Evolutionary conservation across 2,888 invertebrate species (phyloP).

Genomic region (Abrostola triplasia): DNA sequence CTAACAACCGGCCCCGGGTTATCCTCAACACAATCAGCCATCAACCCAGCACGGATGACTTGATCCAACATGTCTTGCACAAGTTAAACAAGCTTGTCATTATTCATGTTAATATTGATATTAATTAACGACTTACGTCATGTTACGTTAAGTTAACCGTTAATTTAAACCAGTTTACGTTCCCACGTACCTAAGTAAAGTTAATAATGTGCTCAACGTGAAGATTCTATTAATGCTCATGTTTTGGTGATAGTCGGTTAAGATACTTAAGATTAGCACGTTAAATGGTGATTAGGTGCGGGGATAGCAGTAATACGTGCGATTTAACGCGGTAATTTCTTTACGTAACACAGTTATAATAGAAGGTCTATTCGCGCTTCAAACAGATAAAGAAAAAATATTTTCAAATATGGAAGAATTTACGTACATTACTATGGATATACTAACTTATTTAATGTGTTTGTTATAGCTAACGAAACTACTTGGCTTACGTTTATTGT

Average conservation of each 20-base stretch:
- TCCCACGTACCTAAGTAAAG: conserved; percentile 52
- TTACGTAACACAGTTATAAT: background rate
- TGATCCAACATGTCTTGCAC: conserved; percentile 24
- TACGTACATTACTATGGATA: too few species aligned
- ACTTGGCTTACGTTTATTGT: too few species aligned
- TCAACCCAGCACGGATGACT: conserved; percentile 1
- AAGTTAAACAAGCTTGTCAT: conserved; percentile 36
- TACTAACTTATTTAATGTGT: too few species aligned
- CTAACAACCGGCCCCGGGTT: conserved; percentile 8
- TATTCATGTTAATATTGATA: conserved; percentile 54
- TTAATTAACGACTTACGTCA: conserved; percentile 58
- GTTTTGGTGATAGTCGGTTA: conserved; percentile 24
- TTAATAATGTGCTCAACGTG: conserved; percentile 48
- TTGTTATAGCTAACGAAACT: too few species aligned
- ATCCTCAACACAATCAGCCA: conserved; percentile 24
- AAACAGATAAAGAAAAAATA: too few species aligned
- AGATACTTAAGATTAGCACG: conserved; percentile 14
- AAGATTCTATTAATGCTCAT: conserved; percentile 40
- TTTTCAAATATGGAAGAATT: too few species aligned
- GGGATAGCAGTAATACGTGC: conserved; percentile 12
- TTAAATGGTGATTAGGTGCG: conserved; percentile 27
- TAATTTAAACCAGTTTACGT: conserved; percentile 56
- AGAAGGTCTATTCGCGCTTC: background rate
- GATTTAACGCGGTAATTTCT: conserved; percentile 19
- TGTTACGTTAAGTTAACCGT: conserved; percentile 50